Evolutionary conservation across 2,888 invertebrate genomes (phyloP), one percentile per base, ranked within the genome.

Genomic region (Synergus japonicus): DNA sequence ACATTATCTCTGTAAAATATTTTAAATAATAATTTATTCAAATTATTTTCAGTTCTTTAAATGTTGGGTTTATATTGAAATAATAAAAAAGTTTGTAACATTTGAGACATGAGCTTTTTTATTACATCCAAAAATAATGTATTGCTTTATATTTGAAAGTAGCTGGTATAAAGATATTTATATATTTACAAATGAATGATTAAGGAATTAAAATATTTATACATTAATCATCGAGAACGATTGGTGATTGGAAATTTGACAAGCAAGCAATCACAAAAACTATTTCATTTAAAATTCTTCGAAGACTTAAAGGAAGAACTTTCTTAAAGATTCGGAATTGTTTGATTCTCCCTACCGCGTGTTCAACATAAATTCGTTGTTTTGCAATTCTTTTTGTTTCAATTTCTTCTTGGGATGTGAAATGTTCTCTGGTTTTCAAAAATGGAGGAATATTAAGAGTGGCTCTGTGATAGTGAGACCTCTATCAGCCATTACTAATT

Each of bases 401-500:
- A 10, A 85, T 82, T 79, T 85, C 84, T 73, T 86, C 86, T 79
- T 83, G 79, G 22, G 82, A 65, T n/a, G 84, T 80, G 67, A 83
- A 79, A 43, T 81, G 76, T 22, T 79, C 54, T 79, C 85, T 60
- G 44, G 83, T 82, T 15, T 81, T 83, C 60, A 84, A 83, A 81
- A 85, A 85, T 54, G 85, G 83, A 8, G 76, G 73, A 44, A 80
- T 60, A 13, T 80, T 73, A 10, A 80, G 64, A 69, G 79, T 69
- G 37, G 81, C 86, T 80, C 85, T 37, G 77, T 76, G 69, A 86
- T 78, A 15, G 83, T 85, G 76, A 87, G 85, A 54, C 86, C 86
- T 79, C 84, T 63, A 79, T 87, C 86, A 58, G 84, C 86, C 18
- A 86, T 63, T 65, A 86, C 83, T 76, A 87, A 77, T 82, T 87